Evolutionary conservation across 2,797 vertebrate species (phyloP), one percentile per base, ranked within the genome.

Genomic region (Pelodytes ibericus): DNA sequence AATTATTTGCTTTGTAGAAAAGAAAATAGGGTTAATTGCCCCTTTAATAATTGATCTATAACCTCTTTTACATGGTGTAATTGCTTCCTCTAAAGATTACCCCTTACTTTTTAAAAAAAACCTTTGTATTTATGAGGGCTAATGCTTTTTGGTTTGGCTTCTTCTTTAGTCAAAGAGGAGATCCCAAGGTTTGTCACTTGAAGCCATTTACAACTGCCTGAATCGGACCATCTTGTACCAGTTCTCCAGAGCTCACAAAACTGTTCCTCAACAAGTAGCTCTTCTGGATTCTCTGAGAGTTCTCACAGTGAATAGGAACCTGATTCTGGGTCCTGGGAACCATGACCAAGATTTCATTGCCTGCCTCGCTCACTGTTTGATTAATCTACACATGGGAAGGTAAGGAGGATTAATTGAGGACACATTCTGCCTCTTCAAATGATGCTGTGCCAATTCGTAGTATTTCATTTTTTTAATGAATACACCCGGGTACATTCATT

Each of bases 261-360:
- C 95, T 0, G 96, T 99, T 0, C 94, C 96, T 0, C 97, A 99
- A 90, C 97, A 99, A 90, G 96, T 99, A 71, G 94, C 96, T 53
- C 92, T 99, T 82, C 91, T 99, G 13, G 98, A 99, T 74, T 94
- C 96, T 0, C 88, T 99, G 64, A 89, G 98, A 49, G 94, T 98
- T 49, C 93, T 99, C 65, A 99, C 97, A 0, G 95, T 98, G 56
- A 98, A 99, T 89, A 94, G 98, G 69, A 99, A 95, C 86, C 91
- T 99, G 81, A 95, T 99, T 86, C 87, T 99, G 27, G 96, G 98
- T 1, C 97, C 98, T 0, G 96, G 96, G 10, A 99, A 99, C 86
- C 97, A 98, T 7, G 98, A 99, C 89, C 98, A 97, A 80, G 98
- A 99, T 80, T 99, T 99, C 85, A 95, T 99, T 86, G 95, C 95